A percentile compares a stretch with the other conserved stretches of the same genome.
phyloP scores from a whole-genome alignment of 2,888 invertebrate species.

The Tupiocoris notatus region DNA sequence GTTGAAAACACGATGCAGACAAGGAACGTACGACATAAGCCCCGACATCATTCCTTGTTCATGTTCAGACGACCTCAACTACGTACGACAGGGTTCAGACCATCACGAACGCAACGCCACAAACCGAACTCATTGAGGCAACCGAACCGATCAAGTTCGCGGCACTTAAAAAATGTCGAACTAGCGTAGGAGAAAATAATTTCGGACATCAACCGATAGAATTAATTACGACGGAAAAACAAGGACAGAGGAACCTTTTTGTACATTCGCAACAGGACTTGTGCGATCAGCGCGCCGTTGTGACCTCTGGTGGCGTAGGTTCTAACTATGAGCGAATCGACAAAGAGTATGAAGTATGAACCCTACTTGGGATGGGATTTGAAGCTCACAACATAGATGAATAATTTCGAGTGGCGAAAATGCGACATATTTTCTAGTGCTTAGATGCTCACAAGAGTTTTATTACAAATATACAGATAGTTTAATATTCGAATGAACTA shows the following conservation, averaged over 20 bases:
- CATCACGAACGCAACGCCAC: background rate
- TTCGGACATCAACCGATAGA: background rate
- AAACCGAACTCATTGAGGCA: background rate
- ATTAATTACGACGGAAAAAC: background rate
- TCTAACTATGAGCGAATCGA: background rate
- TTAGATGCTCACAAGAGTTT: no score
- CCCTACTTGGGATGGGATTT: conserved; percentile 11
- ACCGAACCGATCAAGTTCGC: background rate
- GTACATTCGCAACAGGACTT: background rate
- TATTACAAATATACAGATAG: no score
- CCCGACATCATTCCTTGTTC: background rate
- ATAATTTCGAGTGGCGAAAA: no score
- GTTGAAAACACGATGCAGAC: background rate
- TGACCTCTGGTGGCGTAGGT: background rate
- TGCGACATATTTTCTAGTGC: no score
- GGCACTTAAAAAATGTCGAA: background rate
- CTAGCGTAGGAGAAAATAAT: background rate
- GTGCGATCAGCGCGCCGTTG: background rate
- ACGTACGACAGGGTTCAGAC: background rate
- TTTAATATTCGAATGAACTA: no score
- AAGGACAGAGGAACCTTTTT: background rate
- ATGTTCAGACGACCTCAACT: background rate
- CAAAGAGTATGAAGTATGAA: background rate
- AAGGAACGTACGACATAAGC: conserved; percentile 4
- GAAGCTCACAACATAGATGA: no score